These are phyloP conservation scores for Pitta sordida DNA, from an alignment of 2,113 vertebrate genomes.

Conservation along the genomic window DNA sequence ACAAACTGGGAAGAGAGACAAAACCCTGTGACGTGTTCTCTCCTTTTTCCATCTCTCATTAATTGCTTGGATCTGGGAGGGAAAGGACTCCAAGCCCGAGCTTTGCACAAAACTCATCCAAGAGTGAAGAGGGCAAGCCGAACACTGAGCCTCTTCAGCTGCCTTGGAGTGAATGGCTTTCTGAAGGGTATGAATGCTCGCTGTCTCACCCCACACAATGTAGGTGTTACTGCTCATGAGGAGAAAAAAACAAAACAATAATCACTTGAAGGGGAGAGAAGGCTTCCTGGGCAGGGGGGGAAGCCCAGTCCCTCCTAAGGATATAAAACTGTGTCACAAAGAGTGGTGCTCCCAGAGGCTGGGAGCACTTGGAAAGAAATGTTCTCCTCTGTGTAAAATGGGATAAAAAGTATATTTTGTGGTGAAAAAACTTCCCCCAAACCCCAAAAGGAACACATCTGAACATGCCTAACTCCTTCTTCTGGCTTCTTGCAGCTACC, in stretches of 20 bases:
- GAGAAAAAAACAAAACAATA: constrained; percentile 47
- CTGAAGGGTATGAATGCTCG: constrained; percentile 58
- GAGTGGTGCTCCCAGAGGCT: not conserved
- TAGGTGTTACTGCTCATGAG: constrained; percentile 67
- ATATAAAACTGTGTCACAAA: constrained; percentile 30
- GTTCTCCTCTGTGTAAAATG: not conserved
- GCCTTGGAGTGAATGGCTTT: constrained; percentile 73
- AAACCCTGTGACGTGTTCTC: not conserved
- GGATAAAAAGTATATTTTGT: not conserved
- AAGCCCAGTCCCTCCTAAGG: not conserved
- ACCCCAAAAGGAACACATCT: not conserved
- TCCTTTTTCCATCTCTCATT: not conserved
- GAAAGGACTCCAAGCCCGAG: constrained; percentile 31
- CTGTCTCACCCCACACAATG: constrained; percentile 67
- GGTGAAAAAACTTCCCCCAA: not conserved
- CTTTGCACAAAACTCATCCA: constrained; percentile 79
- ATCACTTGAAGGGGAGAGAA: constrained; percentile 27
- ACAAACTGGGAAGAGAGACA: not conserved
- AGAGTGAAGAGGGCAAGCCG: constrained; percentile 75
- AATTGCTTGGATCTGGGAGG: constrained; percentile 45
- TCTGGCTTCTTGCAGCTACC: not conserved
- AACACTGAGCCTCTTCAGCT: constrained; percentile 73
- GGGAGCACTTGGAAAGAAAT: not conserved
- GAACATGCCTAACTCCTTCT: not conserved
- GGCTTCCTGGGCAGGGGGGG: constrained; percentile 15